phyloP scores from a whole-genome alignment of 2,888 invertebrate genomes.

The Spicauda simplicius region DNA sequence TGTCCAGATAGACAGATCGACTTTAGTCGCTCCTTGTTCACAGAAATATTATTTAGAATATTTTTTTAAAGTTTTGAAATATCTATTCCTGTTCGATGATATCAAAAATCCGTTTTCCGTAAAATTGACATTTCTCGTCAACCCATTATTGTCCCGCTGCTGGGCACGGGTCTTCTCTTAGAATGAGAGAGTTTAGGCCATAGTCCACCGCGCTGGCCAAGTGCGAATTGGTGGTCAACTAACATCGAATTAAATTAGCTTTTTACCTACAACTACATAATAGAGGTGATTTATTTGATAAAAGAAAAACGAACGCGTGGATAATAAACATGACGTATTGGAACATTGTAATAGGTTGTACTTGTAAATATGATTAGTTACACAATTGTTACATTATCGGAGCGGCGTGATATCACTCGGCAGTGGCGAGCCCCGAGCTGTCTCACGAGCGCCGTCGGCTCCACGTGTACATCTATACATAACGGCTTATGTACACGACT shows the following conservation, averaged over 20 bases:
- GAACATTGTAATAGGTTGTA: constrained; percentile 1
- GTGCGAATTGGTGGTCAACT: too few species aligned
- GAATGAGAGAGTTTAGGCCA: too few species aligned
- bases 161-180: too few species aligned
- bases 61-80: not conserved
- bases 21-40: not conserved
- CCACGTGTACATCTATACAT: constrained; percentile 34
- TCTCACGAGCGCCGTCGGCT: constrained; percentile 18
- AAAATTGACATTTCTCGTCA: too few species aligned
- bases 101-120: not conserved
- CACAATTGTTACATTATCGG: constrained; percentile 4
- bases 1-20: constrained; percentile 24
- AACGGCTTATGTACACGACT: constrained; percentile 43
- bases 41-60: not conserved
- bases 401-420: not conserved
- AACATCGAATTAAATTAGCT: not conserved
- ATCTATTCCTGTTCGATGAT: too few species aligned
- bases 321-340: not conserved
- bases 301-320: not conserved
- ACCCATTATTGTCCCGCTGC: too few species aligned
- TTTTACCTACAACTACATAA: not conserved
- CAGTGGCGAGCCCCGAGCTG: not conserved
- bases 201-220: too few species aligned
- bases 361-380: constrained; percentile 4
- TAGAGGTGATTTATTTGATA: not conserved